These are phyloP conservation scores for Lithobates pipiens DNA, from an alignment of 2,797 vertebrate species.

Conservation along the genomic window DNA sequence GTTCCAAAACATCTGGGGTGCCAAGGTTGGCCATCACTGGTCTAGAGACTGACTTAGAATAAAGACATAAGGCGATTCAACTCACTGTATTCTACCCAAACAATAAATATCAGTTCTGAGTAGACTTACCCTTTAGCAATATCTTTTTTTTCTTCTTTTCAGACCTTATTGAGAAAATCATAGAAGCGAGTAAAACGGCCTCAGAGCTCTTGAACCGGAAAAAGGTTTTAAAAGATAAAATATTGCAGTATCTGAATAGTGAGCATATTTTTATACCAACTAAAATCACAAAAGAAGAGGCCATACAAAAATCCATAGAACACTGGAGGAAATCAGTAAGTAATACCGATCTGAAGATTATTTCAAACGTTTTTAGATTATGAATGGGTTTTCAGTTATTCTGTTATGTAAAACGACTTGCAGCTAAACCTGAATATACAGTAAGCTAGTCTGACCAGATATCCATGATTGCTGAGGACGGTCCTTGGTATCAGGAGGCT, in stretches of 20 bases:
- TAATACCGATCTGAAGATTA: neutral
- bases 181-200: neutral
- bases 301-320: neutral
- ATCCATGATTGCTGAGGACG: too few species aligned
- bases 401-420: too few species aligned
- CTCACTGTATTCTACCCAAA: too few species aligned
- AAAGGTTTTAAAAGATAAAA: neutral
- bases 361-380: neutral
- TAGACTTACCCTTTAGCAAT: neutral
- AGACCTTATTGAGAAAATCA: neutral
- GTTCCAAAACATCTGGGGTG: too few species aligned
- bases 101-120: too few species aligned
- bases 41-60: too few species aligned
- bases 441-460: too few species aligned
- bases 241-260: neutral
- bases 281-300: neutral
- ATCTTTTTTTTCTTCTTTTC: neutral
- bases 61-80: too few species aligned
- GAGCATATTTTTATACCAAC: neutral
- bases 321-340: neutral
- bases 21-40: too few species aligned
- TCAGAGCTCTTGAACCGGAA: neutral
- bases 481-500: too few species aligned
- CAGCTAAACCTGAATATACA: too few species aligned
- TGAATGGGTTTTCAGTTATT: too few species aligned